Evolutionary conservation across 2,888 invertebrate genomes (phyloP).

Genomic region (Drosophila eohydei): DNA sequence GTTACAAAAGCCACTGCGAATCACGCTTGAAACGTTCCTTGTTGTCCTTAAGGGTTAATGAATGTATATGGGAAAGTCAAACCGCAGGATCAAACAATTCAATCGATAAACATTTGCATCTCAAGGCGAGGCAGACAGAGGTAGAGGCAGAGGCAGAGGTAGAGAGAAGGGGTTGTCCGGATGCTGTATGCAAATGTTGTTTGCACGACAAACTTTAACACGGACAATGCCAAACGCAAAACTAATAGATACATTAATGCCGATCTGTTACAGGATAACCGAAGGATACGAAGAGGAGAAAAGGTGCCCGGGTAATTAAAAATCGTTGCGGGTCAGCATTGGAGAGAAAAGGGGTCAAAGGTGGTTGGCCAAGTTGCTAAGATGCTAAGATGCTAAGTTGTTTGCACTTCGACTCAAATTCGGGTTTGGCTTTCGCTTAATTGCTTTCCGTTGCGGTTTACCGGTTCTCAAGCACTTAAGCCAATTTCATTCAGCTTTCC

Average conservation of each 20-base stretch:
- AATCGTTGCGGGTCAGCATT: conserved; percentile 60
- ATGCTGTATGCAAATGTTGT: conserved; percentile 67
- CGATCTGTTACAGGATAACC: conserved; percentile 42
- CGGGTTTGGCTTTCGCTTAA: conserved; percentile 29
- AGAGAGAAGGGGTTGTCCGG: conserved; percentile 45
- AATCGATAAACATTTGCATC: conserved; percentile 57
- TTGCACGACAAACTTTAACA: conserved; percentile 70
- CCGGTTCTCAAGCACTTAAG: conserved; percentile 54
- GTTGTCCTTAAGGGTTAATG: conserved; percentile 9
- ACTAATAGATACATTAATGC: conserved; percentile 73
- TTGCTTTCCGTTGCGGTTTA: conserved; percentile 46
- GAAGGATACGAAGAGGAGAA: not conserved
- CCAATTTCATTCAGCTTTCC: conserved; percentile 48
- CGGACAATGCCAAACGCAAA: conserved; percentile 64
- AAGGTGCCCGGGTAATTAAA: conserved; percentile 52
- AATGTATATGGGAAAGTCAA: not conserved
- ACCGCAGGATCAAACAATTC: conserved; percentile 53
- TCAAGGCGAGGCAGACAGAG: not conserved
- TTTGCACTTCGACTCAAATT: conserved; percentile 13
- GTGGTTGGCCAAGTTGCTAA: conserved; percentile 46
- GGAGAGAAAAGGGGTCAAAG: conserved; percentile 40
- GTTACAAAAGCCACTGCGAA: not conserved
- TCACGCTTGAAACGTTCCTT: not conserved
- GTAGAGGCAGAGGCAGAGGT: not conserved
- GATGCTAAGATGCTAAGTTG: conserved; percentile 33